phyloP scores from a whole-genome alignment of 1,140 invertebrate species.

The Coenobita brevimanus region DNA sequence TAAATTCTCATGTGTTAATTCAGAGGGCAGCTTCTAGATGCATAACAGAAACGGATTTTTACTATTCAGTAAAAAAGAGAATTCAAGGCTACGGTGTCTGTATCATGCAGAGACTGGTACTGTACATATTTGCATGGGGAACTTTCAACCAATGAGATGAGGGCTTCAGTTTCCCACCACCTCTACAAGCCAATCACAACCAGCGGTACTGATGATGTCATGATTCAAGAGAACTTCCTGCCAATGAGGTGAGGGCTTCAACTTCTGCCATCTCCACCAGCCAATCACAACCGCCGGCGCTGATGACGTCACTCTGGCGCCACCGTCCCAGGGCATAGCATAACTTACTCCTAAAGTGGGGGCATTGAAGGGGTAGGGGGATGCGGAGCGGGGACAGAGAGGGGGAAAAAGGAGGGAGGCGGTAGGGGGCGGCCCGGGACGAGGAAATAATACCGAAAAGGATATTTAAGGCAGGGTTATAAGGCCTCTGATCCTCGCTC shows the following conservation, averaged over 20 bases:
- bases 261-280: too few species aligned
- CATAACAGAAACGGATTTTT: too few species aligned
- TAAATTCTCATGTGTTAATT: too few species aligned
- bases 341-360: conserved; percentile 7
- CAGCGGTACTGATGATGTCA: too few species aligned
- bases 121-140: too few species aligned
- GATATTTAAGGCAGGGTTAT: too few species aligned
- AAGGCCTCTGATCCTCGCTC: too few species aligned
- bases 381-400: background rate
- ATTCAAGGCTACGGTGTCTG: too few species aligned
- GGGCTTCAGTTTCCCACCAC: background rate
- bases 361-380: background rate
- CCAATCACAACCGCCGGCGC: background rate
- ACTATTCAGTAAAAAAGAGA: too few species aligned
- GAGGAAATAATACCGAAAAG: background rate
- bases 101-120: too few species aligned
- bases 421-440: background rate
- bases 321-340: conserved; percentile 18
- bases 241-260: background rate
- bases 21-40: too few species aligned
- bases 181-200: background rate
- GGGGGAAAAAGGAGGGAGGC: background rate
- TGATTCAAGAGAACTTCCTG: too few species aligned
- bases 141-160: background rate
- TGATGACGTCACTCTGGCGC: conserved; percentile 10